phyloP scores from a whole-genome alignment of 2,888 invertebrate genomes.

The Tetranychus truncatus region DNA sequence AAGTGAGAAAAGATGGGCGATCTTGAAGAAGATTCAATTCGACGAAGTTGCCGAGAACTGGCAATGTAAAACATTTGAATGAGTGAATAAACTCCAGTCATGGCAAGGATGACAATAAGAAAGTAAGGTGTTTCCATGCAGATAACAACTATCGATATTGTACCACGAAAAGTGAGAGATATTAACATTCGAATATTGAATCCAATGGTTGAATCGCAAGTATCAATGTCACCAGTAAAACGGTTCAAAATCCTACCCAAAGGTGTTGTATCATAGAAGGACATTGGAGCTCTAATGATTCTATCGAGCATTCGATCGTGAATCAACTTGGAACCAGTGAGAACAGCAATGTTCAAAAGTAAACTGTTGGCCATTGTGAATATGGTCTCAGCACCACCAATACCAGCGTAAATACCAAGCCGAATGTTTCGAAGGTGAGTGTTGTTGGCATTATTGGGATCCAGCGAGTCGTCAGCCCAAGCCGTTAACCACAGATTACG shows the following conservation, averaged over 20 bases:
- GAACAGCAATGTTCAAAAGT: conserved; percentile 36
- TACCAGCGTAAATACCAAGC: conserved; percentile 69
- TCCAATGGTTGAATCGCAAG: conserved; percentile 27
- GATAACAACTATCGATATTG: conserved; percentile 29
- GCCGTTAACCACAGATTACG: conserved; percentile 26
- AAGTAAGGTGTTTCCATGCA: conserved; percentile 32
- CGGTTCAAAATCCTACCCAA: conserved; percentile 27
- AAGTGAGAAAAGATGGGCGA: conserved; percentile 43
- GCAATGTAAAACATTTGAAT: conserved; percentile 38
- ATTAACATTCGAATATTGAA: conserved; percentile 26
- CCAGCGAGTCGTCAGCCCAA: conserved; percentile 24
- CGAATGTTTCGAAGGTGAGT: conserved; percentile 46
- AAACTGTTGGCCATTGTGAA: conserved; percentile 24
- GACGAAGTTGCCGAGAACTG: conserved; percentile 40
- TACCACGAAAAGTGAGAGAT: conserved; percentile 23
- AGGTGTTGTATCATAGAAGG: conserved; percentile 27
- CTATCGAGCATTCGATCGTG: conserved; percentile 29
- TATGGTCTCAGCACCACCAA: conserved; percentile 39
- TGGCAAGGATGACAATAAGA: conserved; percentile 31
- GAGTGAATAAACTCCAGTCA: conserved; percentile 31
- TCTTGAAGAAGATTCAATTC: conserved; percentile 39
- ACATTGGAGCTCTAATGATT: conserved; percentile 34
- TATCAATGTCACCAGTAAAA: conserved; percentile 28
- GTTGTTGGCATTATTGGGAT: conserved; percentile 10
- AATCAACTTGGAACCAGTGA: conserved; percentile 38